Conservation (phyloP, 2,113 vertebrate species). For the Copsychus sechellarum region DNA sequence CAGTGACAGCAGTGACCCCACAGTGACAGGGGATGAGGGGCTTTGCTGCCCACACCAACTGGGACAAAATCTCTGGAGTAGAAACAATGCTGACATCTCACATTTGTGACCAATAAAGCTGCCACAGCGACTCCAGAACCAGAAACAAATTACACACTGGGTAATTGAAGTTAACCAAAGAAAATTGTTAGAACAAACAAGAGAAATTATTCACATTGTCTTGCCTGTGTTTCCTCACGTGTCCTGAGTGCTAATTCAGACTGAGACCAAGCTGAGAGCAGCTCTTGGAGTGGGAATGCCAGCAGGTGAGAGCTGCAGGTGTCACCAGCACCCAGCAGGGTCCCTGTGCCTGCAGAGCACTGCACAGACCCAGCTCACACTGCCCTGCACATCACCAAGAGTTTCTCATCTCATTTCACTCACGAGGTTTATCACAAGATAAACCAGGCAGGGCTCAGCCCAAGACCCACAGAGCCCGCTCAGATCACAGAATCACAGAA, state of each 20-base stretch:
- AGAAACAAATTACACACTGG: not conserved
- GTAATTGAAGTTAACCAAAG: not conserved
- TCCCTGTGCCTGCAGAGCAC: rapidly evolving
- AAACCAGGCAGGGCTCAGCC: not conserved
- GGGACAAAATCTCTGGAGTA: rapidly evolving
- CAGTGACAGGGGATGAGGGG: rapidly evolving
- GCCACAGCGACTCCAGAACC: not conserved
- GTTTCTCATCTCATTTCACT: rapidly evolving
- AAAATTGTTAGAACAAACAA: not conserved
- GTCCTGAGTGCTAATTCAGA: not conserved
- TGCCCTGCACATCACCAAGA: rapidly evolving
- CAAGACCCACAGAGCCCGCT: rapidly evolving
- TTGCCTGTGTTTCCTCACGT: rapidly evolving
- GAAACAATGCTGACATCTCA: not conserved
- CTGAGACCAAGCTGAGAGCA: not conserved
- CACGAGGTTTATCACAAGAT: rapidly evolving
- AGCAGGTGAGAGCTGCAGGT: not conserved
- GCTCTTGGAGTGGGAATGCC: no score
- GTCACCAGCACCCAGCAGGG: not conserved
- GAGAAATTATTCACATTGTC: not conserved
- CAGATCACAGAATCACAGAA: no score
- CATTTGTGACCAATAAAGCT: not conserved
- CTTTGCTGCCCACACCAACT: not conserved
- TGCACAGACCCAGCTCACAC: rapidly evolving
- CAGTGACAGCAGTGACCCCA: rapidly evolving